These are phyloP conservation scores for Lasiurus borealis DNA, from an alignment of 2,113 vertebrate species.

Conservation along the genomic window DNA sequence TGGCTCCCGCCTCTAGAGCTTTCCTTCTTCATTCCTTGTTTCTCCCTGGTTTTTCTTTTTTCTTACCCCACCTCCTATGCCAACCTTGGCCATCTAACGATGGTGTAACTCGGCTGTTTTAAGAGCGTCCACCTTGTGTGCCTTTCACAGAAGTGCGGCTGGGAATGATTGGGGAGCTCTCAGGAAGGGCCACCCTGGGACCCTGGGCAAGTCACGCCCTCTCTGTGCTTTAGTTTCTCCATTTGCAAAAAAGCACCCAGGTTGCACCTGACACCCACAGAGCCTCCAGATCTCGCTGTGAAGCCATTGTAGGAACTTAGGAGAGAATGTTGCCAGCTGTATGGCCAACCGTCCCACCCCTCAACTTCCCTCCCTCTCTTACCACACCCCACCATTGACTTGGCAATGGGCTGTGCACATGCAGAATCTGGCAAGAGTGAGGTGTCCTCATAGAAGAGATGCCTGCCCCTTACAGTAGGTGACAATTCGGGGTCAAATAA, in stretches of 20 bases:
- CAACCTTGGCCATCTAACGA: neutral
- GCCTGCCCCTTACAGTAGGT: neutral
- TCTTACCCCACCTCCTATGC: neutral
- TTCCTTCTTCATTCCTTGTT: neutral
- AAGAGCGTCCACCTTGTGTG: neutral
- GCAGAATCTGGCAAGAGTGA: neutral
- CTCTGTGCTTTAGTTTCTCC: neutral
- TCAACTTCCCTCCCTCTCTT: neutral
- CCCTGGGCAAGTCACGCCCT: neutral
- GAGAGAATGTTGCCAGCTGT: neutral
- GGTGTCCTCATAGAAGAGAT: neutral
- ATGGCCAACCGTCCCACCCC: accelerated
- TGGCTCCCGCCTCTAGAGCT: neutral
- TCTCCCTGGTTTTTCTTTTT: neutral
- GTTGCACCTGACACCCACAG: neutral
- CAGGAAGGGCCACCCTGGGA: neutral
- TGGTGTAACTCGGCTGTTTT: neutral
- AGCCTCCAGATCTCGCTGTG: neutral
- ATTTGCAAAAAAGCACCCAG: neutral
- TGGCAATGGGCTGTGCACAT: neutral
- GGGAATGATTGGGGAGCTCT: neutral
- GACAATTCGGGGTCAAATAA: neutral
- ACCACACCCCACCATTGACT: neutral
- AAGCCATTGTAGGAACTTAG: neutral
- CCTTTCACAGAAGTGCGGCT: neutral